Conservation (phyloP, 2,113 vertebrate species). For the Dryoscopus gambensis region DNA sequence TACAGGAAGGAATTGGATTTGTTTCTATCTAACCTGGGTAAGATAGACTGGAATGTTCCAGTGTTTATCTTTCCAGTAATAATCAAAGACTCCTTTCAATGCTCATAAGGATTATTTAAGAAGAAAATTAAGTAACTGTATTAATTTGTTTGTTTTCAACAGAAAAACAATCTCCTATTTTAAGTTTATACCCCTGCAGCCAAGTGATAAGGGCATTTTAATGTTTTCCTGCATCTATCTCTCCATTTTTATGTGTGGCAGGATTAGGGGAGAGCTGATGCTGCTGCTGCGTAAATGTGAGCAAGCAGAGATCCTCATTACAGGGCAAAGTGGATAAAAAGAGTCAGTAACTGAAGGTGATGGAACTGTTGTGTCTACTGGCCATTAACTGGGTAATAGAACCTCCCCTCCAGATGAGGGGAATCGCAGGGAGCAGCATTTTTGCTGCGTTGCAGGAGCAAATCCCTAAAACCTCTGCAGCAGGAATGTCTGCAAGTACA, state of each 20-base stretch:
- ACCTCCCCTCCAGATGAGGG: neutral
- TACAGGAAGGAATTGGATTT: conserved; percentile 35
- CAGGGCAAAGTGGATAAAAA: conserved; percentile 59
- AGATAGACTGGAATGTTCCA: conserved; percentile 3
- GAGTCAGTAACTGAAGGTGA: conserved; percentile 48
- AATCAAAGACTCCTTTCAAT: conserved; percentile 32
- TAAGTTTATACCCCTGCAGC: conserved; percentile 49
- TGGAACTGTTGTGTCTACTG: conserved; percentile 48
- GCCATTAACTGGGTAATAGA: conserved; percentile 52
- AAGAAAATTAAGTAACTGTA: conserved; percentile 49
- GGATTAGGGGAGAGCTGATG: conserved; percentile 60
- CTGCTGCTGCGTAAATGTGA: conserved; percentile 28
- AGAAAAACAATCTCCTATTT: conserved; percentile 41
- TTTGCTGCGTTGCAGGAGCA: conserved; percentile 56
- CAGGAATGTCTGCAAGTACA: conserved; percentile 19
- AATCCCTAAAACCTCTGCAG: conserved; percentile 56
- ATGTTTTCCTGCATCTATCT: conserved; percentile 49
- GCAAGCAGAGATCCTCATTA: conserved; percentile 50
- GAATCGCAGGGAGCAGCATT: conserved; percentile 23
- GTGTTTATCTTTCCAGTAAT: conserved; percentile 33
- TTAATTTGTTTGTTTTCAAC: conserved; percentile 45
- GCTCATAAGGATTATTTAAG: conserved; percentile 47
- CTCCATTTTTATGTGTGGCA: conserved; percentile 28
- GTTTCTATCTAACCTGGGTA: conserved; percentile 21
- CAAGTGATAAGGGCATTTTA: conserved; percentile 57